A percentile compares a stretch with the other conserved stretches of the same genome.
phyloP scores from a whole-genome alignment of 2,888 invertebrate genomes.

The Electrophaes corylata region DNA sequence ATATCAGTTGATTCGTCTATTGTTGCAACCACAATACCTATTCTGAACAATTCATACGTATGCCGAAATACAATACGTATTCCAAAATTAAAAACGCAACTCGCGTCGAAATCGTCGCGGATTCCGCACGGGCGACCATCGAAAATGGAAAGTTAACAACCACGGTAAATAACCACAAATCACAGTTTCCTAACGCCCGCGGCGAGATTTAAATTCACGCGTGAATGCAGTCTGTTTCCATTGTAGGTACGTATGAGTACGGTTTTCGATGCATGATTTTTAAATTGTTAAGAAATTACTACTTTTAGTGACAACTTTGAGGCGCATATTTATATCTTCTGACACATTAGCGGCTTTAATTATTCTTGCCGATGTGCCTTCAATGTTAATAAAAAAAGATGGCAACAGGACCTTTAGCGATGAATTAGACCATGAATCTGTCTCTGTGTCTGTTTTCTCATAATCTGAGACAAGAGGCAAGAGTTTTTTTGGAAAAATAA shows the following conservation, averaged over 20 bases:
- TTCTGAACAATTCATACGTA: conserved; percentile 52
- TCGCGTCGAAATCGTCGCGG: conserved; percentile 73
- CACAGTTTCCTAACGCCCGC: conserved; percentile 78
- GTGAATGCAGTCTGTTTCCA: conserved; percentile 61
- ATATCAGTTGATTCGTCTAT: conserved; percentile 43
- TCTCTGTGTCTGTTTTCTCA: too few relatives aligned
- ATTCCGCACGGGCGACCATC: conserved; percentile 72
- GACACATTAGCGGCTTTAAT: too few relatives aligned
- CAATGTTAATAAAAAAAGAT: too few relatives aligned
- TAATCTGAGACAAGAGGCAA: too few relatives aligned
- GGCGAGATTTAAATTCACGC: conserved; percentile 81
- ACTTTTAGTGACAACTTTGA: too few relatives aligned
- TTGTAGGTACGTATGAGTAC: conserved; percentile 39
- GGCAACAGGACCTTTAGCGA: too few relatives aligned
- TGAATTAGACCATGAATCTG: too few relatives aligned
- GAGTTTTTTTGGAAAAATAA: too few relatives aligned
- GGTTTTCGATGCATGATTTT: conserved; percentile 25
- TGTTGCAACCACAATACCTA: conserved; percentile 47
- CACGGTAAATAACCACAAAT: conserved; percentile 84
- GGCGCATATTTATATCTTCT: too few relatives aligned
- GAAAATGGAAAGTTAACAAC: conserved; percentile 81
- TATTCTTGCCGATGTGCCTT: too few relatives aligned
- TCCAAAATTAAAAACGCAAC: conserved; percentile 78
- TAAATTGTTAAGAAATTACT: not conserved
- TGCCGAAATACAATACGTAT: conserved; percentile 69